These are phyloP conservation scores for Melanostoma scalare DNA, from an alignment of 2,888 invertebrate species.

Conservation along the genomic window DNA sequence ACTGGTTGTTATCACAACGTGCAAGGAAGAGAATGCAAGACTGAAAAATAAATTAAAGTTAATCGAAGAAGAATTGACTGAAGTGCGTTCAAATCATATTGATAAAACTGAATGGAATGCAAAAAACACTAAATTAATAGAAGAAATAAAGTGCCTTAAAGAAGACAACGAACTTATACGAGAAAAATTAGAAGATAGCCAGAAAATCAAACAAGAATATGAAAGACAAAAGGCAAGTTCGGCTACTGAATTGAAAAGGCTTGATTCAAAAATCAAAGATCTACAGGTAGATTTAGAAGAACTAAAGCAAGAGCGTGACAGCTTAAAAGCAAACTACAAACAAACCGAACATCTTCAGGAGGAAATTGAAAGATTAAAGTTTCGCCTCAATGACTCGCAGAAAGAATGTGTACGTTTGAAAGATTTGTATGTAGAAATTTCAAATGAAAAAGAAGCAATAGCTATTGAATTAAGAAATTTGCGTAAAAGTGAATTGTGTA, in stretches of 20 bases:
- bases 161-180: conserved; percentile 81
- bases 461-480: conserved; percentile 84
- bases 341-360: conserved; percentile 75
- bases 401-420: conserved; percentile 84
- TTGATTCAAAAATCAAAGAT: conserved; percentile 82
- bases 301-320: conserved; percentile 77
- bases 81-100: conserved; percentile 78
- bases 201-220: conserved; percentile 75
- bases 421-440: conserved; percentile 84
- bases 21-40: conserved; percentile 79
- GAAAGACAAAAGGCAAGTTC: conserved; percentile 74
- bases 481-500: conserved; percentile 82
- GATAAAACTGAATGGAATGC: neutral
- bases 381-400: conserved; percentile 83
- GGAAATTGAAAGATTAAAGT: conserved; percentile 83
- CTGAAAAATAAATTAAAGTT: conserved; percentile 78
- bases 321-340: conserved; percentile 76
- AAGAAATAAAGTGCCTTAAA: conserved; percentile 78
- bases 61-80: conserved; percentile 80
- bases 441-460: conserved; percentile 85
- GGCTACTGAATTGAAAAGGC: conserved; percentile 82
- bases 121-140: conserved; percentile 58
- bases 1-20: conserved; percentile 78
- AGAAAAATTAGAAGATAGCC: conserved; percentile 81
- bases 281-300: conserved; percentile 83